Evolutionary conservation across 2,113 vertebrate genomes (phyloP).

Genomic region (Otocyon megalotis): DNA sequence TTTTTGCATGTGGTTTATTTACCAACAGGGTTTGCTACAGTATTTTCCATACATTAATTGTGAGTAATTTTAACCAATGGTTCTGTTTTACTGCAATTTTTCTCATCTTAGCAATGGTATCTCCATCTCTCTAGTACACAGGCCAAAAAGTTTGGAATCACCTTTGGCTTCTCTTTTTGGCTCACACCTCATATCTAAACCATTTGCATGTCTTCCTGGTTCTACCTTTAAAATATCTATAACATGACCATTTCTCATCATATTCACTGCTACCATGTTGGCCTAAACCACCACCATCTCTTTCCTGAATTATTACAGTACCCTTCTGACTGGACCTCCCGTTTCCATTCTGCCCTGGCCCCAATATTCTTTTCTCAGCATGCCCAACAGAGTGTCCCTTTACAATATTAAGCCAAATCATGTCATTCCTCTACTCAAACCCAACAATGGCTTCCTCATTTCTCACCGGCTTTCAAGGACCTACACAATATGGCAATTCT

Average conservation of each 20-base stretch:
- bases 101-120: not conserved
- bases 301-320: not conserved
- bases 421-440: not conserved
- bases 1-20: not conserved
- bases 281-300: not conserved
- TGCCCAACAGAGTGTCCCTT: not conserved
- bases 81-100: not conserved
- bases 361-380: not conserved
- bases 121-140: not conserved
- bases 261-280: not conserved
- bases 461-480: not conserved
- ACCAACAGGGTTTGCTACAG: not conserved
- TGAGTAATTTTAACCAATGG: not conserved
- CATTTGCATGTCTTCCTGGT: not conserved
- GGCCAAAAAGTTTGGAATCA: not conserved
- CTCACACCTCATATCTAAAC: not conserved
- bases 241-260: not conserved
- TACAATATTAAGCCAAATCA: not conserved
- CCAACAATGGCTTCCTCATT: not conserved
- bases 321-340: fast-evolving
- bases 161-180: not conserved
- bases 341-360: not conserved
- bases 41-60: not conserved
- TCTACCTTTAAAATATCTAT: not conserved
- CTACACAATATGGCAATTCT: not conserved